Evolutionary conservation across 2,888 invertebrate species (phyloP).

Genomic region (Microctonus hyperodae): DNA sequence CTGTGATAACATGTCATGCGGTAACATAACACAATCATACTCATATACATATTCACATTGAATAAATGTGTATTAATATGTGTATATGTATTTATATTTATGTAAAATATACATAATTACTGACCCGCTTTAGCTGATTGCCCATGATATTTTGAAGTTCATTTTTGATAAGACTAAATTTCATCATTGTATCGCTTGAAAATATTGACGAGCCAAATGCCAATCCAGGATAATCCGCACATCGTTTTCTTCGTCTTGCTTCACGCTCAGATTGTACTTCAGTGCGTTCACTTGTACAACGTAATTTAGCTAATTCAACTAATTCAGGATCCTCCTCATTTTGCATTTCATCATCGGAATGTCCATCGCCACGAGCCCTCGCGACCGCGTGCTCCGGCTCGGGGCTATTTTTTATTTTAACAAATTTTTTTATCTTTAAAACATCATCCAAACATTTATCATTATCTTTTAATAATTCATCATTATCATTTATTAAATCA

Average conservation of each 20-base stretch:
- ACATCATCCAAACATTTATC: constrained; percentile 1
- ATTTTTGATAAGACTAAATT: constrained; percentile 95
- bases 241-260: constrained; percentile 76
- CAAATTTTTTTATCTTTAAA: neutral
- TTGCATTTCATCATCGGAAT: constrained; percentile 55
- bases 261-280: constrained; percentile 89
- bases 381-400: constrained; percentile 63
- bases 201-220: constrained; percentile 92
- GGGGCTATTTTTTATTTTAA: constrained; percentile 36
- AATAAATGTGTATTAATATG: neutral
- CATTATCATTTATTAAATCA: neutral
- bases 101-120: constrained; percentile 57
- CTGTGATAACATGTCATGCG: neutral
- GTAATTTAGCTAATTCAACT: constrained; percentile 81
- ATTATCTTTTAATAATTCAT: neutral
- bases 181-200: constrained; percentile 97
- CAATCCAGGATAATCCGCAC: constrained; percentile 91
- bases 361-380: constrained; percentile 60
- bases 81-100: neutral
- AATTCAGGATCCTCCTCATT: constrained; percentile 79
- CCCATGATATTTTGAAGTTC: constrained; percentile 98
- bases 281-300: constrained; percentile 89
- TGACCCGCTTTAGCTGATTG: constrained; percentile 95
- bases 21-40: no score
- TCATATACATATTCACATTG: neutral